Evolutionary conservation across 2,888 invertebrate genomes (phyloP).

Genomic region (Ecliptopera silaceata): DNA sequence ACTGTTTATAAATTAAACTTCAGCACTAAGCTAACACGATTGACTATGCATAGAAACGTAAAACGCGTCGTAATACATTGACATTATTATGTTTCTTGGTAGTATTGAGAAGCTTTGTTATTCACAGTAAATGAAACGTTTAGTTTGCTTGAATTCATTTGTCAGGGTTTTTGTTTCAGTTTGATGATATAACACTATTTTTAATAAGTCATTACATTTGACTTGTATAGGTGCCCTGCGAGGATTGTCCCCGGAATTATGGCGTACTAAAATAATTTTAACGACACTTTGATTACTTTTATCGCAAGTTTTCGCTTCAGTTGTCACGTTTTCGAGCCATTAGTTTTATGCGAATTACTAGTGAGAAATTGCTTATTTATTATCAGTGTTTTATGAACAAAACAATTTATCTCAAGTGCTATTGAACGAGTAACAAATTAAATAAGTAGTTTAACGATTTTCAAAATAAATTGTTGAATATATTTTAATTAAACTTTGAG

Average conservation of each 20-base stretch:
- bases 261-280: slow-evolving; percentile 76
- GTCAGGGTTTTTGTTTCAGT: background rate
- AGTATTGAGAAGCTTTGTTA: background rate
- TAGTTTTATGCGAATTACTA: slow-evolving; percentile 80
- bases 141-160: background rate
- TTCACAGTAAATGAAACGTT: too few species aligned
- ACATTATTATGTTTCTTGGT: background rate
- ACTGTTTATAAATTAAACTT: slow-evolving; percentile 51
- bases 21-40: slow-evolving; percentile 40
- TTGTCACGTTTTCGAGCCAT: slow-evolving; percentile 78
- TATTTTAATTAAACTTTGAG: background rate
- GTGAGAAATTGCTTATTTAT: slow-evolving; percentile 76
- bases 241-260: slow-evolving; percentile 57
- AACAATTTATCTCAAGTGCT: slow-evolving; percentile 48
- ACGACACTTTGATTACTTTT: slow-evolving; percentile 82
- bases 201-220: slow-evolving; percentile 36
- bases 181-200: slow-evolving; percentile 24
- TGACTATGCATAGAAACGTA: slow-evolving; percentile 33
- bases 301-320: slow-evolving; percentile 78
- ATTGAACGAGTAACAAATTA: slow-evolving; percentile 44
- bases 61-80: slow-evolving; percentile 3
- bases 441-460: background rate
- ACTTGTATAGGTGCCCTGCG: slow-evolving; percentile 35
- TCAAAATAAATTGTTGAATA: background rate
- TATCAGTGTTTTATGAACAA: slow-evolving; percentile 51